Base-by-base conservation (phyloP, 2,113 vertebrate species). In the Dasyornis broadbenti region DNA sequence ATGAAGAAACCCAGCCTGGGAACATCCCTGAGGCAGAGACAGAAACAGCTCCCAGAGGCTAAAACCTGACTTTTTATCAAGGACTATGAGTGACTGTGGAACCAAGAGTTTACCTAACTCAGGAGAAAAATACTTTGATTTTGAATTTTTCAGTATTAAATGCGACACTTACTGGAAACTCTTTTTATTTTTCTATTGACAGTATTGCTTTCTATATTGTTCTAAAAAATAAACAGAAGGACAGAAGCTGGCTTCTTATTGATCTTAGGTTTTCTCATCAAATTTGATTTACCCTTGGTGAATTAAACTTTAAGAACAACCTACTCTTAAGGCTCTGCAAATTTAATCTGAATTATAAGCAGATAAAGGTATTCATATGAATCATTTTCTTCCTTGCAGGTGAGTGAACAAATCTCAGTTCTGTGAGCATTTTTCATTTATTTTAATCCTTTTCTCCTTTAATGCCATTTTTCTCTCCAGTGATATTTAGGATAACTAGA, bases 391-490 rank as follows among this genome's bases (percentile, higher is more conserved):
- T 68, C 31, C 49, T 82, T 68, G 22, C 24, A 60, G 40, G 18
- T 88, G 40, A 82, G 17, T 53, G 44, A 75, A 45, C 37, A 15
- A 82, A 66, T 68, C n/a, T 75, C 44, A 76, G 0, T 37, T 17
- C 40, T 31, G 31, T 0, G 0, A 79, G 22, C 9, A 27, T 31
- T 87, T 85, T 83, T 70, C 9, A 22, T 54, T 14, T 39, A 60
- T 44, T 61, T 91, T 69, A 91, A 82, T 93, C 35, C 10, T 88
- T 82, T 90, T 44, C 45, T 83, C 24, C 69, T n/a, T 60, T 60
- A 79, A 40, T 60, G 15, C 8, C 16, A 60, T 76, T 91, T 94
- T 76, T 47, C 49, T 85, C 57, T 35, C 40, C 27, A 28, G 37
- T 82, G 57, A 45, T 76, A 90, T 71, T 87, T 63, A 68, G 30